A percentile compares a stretch with the other conserved stretches of the same genome.
These are phyloP conservation scores for Pinna nobilis DNA, from an alignment of 1,140 invertebrate species.

Conservation along the genomic window DNA sequence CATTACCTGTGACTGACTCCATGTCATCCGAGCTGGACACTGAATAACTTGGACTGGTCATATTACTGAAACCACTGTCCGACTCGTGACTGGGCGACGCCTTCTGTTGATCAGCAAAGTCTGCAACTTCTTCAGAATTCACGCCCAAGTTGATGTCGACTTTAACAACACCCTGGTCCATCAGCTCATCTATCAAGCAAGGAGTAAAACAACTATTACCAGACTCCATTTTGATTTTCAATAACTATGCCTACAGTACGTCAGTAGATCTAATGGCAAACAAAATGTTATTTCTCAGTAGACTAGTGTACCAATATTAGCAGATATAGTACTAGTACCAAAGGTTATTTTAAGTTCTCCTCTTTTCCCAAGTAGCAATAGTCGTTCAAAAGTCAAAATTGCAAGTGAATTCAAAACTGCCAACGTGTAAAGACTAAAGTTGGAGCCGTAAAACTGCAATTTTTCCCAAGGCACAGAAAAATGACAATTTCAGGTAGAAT, in stretches of 20 bases:
- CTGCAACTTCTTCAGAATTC: neutral
- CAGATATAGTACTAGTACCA: neutral
- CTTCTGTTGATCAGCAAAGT: conserved; percentile 28
- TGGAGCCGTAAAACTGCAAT: neutral
- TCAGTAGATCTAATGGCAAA: neutral
- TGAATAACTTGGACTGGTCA: conserved; percentile 27
- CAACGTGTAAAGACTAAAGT: too few relatives aligned
- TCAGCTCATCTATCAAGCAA: conserved; percentile 58
- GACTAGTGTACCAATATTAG: neutral
- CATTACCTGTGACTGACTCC: conserved; percentile 1
- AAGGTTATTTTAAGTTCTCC: neutral
- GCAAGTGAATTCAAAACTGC: too few relatives aligned
- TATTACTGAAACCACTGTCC: conserved; percentile 58
- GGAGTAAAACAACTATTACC: conserved; percentile 30
- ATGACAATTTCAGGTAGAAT: neutral
- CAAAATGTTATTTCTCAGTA: neutral
- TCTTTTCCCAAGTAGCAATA: neutral
- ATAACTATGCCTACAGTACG: neutral
- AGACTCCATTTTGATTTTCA: conserved; percentile 32
- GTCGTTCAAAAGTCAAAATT: too few relatives aligned
- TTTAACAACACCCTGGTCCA: conserved; percentile 40
- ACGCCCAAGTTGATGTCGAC: conserved; percentile 45
- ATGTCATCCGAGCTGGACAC: conserved; percentile 27
- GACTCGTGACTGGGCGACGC: conserved; percentile 67
- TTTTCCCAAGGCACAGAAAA: neutral